Percentiles rank a stretch among this genome's conserved stretches.
phyloP scores from a whole-genome alignment of 2,888 invertebrate species.

The Nephrocerus scutellatus region DNA sequence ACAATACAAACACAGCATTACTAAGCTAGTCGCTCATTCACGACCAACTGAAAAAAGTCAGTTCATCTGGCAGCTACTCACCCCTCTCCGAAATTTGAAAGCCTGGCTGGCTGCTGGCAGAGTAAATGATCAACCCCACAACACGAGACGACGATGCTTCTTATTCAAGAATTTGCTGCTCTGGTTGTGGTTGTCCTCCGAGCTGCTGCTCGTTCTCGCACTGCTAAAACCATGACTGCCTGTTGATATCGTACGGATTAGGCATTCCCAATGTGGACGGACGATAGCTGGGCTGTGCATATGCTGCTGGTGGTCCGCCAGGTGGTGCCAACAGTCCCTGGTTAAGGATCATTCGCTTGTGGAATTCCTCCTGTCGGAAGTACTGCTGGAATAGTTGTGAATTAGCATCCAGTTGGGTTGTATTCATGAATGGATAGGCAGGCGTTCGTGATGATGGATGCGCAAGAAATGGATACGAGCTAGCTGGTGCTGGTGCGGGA shows the following conservation, averaged over 20 bases:
- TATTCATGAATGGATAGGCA: constrained; percentile 57
- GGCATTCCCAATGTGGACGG: constrained; percentile 56
- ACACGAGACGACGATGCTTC: constrained; percentile 23
- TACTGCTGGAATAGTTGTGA: constrained; percentile 69
- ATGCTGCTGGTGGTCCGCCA: constrained; percentile 56
- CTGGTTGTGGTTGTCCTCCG: constrained; percentile 7
- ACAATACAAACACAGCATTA: too few relatives aligned
- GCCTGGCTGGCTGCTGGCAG: too few relatives aligned
- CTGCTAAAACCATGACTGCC: constrained; percentile 62
- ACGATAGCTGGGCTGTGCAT: constrained; percentile 53
- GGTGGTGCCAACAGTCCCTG: constrained; percentile 46
- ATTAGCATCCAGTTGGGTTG: constrained; percentile 54
- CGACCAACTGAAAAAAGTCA: too few relatives aligned
- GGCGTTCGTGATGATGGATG: constrained; percentile 48
- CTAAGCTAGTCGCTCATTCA: too few relatives aligned
- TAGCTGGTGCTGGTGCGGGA: constrained; percentile 47
- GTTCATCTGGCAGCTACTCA: too few relatives aligned
- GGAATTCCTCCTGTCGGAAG: constrained; percentile 59
- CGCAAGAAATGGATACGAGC: constrained; percentile 55
- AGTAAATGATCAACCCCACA: too few relatives aligned
- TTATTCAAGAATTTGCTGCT: constrained; percentile 26
- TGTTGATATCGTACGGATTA: constrained; percentile 66
- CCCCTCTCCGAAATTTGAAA: too few relatives aligned
- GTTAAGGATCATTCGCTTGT: constrained; percentile 54
- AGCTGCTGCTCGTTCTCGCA: constrained; percentile 33